Evolutionary conservation across 2,888 invertebrate species (phyloP), one percentile per base, ranked within the genome.

Genomic region (Drosophila robusta): DNA sequence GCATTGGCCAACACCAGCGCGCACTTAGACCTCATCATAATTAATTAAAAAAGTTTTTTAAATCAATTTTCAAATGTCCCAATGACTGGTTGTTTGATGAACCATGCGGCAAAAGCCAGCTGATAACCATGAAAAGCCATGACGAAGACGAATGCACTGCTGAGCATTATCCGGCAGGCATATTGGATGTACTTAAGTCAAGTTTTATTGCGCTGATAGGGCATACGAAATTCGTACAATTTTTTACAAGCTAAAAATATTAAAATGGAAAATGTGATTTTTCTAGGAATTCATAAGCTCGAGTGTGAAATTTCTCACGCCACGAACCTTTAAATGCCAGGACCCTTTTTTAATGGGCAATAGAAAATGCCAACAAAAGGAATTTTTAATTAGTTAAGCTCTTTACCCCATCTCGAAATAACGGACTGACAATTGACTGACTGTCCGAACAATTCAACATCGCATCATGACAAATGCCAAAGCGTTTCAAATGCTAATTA

Each of bases 11-110:
- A 24, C 47, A 41, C 52, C 62, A 29, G 51, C 52, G 52, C 61
- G 58, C 73, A 73, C 78, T 70, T 72, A 67, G 69, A 80, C 81
- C 80, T 85, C 87, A 85, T 89, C 85, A 89, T 85, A 89, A 85
- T 85, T 85, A 85, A 85, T 85, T 85, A 89, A 85, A 85, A 85
- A 85, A 87, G 89, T 89, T 85, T 84, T 78, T 82, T 73, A 87
- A 85, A 89, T 89, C 87, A 87, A 89, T 85, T 85, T 83, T 67
- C 52, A 73, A 76, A 86, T 83, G 80, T 71, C 80, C 77, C 75
- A 72, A 75, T 78, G 87, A 77, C 83, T 86, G 80, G 68, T 57
- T 78, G 62, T 74, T 72, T 87, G 86, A 82, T 81, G 86, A 85
- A 72, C 85, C 87, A 65, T 70, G 62, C 50, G 41, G 24, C 64